A percentile compares a stretch with the other conserved stretches of the same genome.
Conservation (phyloP, 2,888 invertebrate species). For the Nomada fucata region DNA sequence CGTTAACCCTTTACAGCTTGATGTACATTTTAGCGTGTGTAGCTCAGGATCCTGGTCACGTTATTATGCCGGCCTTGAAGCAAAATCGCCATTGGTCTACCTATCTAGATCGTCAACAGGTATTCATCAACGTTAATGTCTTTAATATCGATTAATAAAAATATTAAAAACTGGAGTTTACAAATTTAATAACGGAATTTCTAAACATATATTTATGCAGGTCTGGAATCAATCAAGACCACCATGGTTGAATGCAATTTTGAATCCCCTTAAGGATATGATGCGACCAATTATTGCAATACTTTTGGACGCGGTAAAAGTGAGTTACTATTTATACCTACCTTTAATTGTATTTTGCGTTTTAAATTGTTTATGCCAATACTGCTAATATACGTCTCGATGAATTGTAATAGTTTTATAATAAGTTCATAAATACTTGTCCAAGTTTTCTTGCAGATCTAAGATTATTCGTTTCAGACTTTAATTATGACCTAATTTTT, state of each 20-base stretch:
- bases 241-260: constrained; percentile 90
- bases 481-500: too few relatives aligned
- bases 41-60: constrained; percentile 86
- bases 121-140: constrained; percentile 72
- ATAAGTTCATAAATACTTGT: too few relatives aligned
- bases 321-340: constrained; percentile 54
- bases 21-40: constrained; percentile 88
- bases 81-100: constrained; percentile 88
- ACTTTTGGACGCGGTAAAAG: constrained; percentile 88
- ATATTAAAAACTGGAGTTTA: not conserved
- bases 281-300: constrained; percentile 88
- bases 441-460: too few relatives aligned
- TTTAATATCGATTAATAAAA: not conserved
- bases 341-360: too few relatives aligned
- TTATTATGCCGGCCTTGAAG: constrained; percentile 88
- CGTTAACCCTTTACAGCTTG: constrained; percentile 87
- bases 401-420: too few relatives aligned
- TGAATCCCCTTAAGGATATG: constrained; percentile 88
- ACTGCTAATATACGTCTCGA: too few relatives aligned
- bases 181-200: not conserved
- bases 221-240: constrained; percentile 93
- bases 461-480: too few relatives aligned
- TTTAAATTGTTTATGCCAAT: not conserved
- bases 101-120: constrained; percentile 91
- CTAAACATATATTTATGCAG: constrained; percentile 81